These are phyloP conservation scores for Kradibia gibbosae DNA, from an alignment of 1,140 invertebrate genomes.

Conservation along the genomic window DNA sequence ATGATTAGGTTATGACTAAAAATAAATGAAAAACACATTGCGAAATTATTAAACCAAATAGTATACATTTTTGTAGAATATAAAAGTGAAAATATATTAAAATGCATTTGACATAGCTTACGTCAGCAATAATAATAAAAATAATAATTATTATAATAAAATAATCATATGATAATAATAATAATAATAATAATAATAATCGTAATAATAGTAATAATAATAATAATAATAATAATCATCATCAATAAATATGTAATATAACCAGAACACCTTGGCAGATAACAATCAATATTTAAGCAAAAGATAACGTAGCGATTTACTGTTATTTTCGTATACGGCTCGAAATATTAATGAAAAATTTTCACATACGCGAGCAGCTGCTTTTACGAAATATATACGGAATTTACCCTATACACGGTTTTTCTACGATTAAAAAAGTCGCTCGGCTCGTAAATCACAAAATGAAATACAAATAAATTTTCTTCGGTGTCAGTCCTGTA, in stretches of 20 bases:
- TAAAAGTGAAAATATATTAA: constrained; percentile 74
- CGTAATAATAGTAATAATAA: constrained; percentile 61
- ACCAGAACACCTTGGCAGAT: constrained; percentile 72
- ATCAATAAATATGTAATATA: constrained; percentile 73
- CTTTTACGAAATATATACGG: constrained; percentile 57
- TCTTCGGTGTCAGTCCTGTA: constrained; percentile 46
- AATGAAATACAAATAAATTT: constrained; percentile 52
- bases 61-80: constrained; percentile 72
- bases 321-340: constrained; percentile 50
- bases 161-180: constrained; percentile 65
- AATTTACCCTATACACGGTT: constrained; percentile 46
- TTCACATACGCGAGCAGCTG: constrained; percentile 59
- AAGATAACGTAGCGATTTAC: constrained; percentile 65
- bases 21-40: constrained; percentile 66
- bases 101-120: constrained; percentile 72
- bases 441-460: constrained; percentile 52
- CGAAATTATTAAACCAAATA: constrained; percentile 73
- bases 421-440: constrained; percentile 46
- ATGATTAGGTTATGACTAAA: constrained; percentile 60
- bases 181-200: constrained; percentile 64
- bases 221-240: constrained; percentile 66
- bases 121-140: constrained; percentile 64
- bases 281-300: constrained; percentile 73
- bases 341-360: constrained; percentile 54
- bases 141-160: constrained; percentile 66